These are phyloP conservation scores for Bellardia bayeri DNA, from an alignment of 2,888 invertebrate genomes.

Conservation along the genomic window DNA sequence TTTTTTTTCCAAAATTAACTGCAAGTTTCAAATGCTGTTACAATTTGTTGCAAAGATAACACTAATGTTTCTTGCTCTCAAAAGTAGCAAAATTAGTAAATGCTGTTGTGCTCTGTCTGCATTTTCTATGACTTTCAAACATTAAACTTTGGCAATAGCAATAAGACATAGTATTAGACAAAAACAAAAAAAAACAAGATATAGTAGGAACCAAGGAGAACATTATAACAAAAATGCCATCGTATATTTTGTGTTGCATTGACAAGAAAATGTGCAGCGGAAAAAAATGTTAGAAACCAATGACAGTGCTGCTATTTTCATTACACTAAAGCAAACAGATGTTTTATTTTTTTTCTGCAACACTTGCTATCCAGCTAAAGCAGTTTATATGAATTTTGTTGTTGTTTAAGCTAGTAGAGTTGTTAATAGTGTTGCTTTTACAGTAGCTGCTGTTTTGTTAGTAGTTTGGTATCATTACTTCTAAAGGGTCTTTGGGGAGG, in stretches of 20 bases:
- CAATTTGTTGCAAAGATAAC: conserved; percentile 59
- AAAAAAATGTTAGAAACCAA: conserved; percentile 21
- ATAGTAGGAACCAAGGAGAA: conserved; percentile 11
- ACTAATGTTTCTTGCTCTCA: conserved; percentile 52
- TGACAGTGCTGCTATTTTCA: conserved; percentile 53
- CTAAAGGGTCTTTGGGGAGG: conserved; percentile 62
- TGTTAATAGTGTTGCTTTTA: conserved; percentile 45
- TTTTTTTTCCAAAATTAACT: conserved; percentile 41
- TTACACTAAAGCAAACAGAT: conserved; percentile 52
- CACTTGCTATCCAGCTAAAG: conserved; percentile 32
- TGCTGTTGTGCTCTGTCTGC: conserved; percentile 39
- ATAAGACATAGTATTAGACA: conserved; percentile 35
- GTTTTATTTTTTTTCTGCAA: conserved; percentile 11
- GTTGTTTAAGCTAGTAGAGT: conserved; percentile 7
- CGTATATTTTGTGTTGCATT: conserved; percentile 50
- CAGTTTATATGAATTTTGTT: neutral
- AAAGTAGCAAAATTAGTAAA: conserved; percentile 65
- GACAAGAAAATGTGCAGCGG: conserved; percentile 23
- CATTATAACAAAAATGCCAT: conserved; percentile 48
- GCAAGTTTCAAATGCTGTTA: conserved; percentile 46
- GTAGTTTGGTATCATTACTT: conserved; percentile 60
- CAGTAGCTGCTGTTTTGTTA: conserved; percentile 30
- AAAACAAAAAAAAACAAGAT: neutral
- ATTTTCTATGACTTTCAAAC: conserved; percentile 40
- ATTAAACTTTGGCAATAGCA: conserved; percentile 54